Evolutionary conservation across 1,140 invertebrate species (phyloP).

Genomic region (Caerostris darwini): DNA sequence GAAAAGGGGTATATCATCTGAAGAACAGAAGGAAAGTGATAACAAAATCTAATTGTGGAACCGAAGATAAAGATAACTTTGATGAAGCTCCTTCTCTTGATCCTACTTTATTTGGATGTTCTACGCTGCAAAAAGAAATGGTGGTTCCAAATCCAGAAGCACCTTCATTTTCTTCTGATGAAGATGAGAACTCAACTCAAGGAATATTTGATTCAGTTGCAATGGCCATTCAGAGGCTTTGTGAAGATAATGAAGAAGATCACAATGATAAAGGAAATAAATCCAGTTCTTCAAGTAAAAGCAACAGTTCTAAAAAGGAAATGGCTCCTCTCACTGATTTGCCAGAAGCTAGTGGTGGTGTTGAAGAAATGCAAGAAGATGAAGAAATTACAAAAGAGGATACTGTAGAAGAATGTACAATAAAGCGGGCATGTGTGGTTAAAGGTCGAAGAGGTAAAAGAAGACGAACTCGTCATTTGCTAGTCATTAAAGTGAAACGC

Average conservation of each 20-base stretch:
- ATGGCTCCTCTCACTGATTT: background rate
- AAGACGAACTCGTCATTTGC: slow-evolving; percentile 60
- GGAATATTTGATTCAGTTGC: slow-evolving; percentile 77
- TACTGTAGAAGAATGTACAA: slow-evolving; percentile 57
- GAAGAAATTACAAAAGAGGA: slow-evolving; percentile 19
- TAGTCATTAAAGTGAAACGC: slow-evolving; percentile 75
- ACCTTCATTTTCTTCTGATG: slow-evolving; percentile 79
- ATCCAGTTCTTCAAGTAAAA: slow-evolving; percentile 27
- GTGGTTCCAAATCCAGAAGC: slow-evolving; percentile 77
- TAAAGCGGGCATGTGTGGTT: slow-evolving; percentile 62
- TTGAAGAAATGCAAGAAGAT: background rate
- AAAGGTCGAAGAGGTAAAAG: slow-evolving; percentile 63
- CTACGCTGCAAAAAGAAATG: slow-evolving; percentile 71
- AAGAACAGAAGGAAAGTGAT: slow-evolving; percentile 39
- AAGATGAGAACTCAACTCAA: slow-evolving; percentile 76
- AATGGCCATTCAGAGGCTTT: slow-evolving; percentile 78
- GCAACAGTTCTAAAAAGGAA: slow-evolving; percentile 41
- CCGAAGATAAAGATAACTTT: slow-evolving; percentile 73
- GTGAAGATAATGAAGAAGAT: slow-evolving; percentile 76
- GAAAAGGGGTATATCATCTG: background rate
- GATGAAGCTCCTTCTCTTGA: slow-evolving; percentile 73
- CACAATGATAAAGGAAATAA: slow-evolving; percentile 64
- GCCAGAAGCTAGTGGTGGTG: background rate
- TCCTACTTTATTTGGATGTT: slow-evolving; percentile 66
- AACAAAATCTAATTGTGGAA: slow-evolving; percentile 45